Conservation (phyloP, 1,140 invertebrate genomes). For the Megathymus violae region DNA sequence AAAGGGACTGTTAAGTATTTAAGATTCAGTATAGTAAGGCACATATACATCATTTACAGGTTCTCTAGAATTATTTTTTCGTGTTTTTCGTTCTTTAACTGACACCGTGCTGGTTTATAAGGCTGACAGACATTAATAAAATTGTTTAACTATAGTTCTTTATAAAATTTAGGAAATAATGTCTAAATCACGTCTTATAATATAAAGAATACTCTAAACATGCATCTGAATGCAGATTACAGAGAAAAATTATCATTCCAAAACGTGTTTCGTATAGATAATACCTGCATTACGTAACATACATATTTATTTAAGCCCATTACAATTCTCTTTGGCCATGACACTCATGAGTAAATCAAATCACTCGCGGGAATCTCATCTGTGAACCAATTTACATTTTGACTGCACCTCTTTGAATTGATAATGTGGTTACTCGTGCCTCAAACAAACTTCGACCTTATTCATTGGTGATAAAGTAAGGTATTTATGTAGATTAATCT, state of each 20-base stretch:
- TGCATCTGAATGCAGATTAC: too few species aligned
- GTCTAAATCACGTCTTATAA: too few species aligned
- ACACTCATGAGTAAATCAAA: not conserved
- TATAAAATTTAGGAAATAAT: too few species aligned
- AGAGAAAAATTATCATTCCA: not conserved
- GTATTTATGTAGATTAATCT: not conserved
- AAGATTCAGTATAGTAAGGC: too few species aligned
- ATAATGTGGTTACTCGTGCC: slow-evolving; percentile 39
- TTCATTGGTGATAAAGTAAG: not conserved
- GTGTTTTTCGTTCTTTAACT: too few species aligned
- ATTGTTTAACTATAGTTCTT: too few species aligned
- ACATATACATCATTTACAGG: too few species aligned
- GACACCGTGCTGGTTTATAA: too few species aligned
- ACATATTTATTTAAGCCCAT: not conserved
- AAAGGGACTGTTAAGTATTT: too few species aligned
- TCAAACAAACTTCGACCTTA: not conserved
- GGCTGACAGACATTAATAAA: too few species aligned
- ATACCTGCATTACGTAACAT: not conserved
- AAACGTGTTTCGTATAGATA: not conserved
- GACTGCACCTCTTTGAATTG: slow-evolving; percentile 2
- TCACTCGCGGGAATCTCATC: slow-evolving; percentile 1
- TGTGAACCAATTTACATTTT: slow-evolving; percentile 2
- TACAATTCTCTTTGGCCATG: slow-evolving; percentile 4
- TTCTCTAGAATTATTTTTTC: too few species aligned
- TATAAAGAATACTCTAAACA: too few species aligned